Evolutionary conservation across 2,113 vertebrate genomes (phyloP).

Genomic region (Antennarius striatus): DNA sequence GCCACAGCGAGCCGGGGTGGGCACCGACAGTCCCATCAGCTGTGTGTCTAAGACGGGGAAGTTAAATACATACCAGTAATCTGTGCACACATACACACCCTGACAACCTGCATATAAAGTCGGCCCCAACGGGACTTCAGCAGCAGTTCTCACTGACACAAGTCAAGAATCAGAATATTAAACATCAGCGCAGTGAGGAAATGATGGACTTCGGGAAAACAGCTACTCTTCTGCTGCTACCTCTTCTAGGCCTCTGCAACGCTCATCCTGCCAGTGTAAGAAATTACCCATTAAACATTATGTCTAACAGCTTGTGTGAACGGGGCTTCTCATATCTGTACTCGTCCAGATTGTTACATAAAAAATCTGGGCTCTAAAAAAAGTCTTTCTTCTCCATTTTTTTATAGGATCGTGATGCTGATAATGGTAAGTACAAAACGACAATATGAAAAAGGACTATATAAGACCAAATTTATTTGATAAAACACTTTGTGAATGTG

Average conservation of each 20-base stretch:
- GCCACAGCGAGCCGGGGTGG: slow-evolving; percentile 38
- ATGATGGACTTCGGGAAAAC: slow-evolving; percentile 32
- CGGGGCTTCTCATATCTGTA: background rate
- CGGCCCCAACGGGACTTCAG: background rate
- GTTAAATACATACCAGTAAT: slow-evolving; percentile 41
- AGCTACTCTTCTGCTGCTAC: slow-evolving; percentile 28
- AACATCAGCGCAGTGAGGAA: background rate
- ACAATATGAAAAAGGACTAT: background rate
- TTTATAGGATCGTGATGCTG: slow-evolving; percentile 15
- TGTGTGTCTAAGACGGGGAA: slow-evolving; percentile 51
- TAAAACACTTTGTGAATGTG: background rate
- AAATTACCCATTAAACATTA: background rate
- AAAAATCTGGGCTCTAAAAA: background rate
- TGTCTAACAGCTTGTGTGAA: fast-evolving
- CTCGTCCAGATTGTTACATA: background rate
- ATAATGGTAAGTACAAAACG: slow-evolving; percentile 28
- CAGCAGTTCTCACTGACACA: background rate
- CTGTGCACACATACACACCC: slow-evolving; percentile 49
- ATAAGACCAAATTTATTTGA: background rate
- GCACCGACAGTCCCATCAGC: slow-evolving; percentile 42
- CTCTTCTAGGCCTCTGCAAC: slow-evolving; percentile 39
- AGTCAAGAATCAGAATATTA: background rate
- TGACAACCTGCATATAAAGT: slow-evolving; percentile 36
- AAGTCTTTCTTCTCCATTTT: background rate
- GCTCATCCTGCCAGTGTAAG: slow-evolving; percentile 38